These are phyloP conservation scores for Limenitis camilla DNA, from an alignment of 2,888 invertebrate species.

Conservation along the genomic window DNA sequence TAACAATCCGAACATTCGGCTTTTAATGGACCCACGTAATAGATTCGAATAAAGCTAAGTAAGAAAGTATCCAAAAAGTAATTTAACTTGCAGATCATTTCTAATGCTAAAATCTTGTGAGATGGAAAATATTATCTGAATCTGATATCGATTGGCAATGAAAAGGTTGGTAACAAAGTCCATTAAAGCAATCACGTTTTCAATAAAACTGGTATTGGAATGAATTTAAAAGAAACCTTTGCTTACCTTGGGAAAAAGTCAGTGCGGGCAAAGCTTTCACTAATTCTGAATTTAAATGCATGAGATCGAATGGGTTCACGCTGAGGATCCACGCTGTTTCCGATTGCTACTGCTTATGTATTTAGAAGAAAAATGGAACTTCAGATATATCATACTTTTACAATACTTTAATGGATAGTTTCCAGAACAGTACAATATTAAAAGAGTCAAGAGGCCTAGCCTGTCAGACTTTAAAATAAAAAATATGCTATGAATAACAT, in stretches of 20 bases:
- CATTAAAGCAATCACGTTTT: slow-evolving; percentile 65
- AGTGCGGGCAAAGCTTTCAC: slow-evolving; percentile 60
- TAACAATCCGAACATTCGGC: slow-evolving; percentile 21
- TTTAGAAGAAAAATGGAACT: slow-evolving; percentile 58
- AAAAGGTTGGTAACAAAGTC: slow-evolving; percentile 31
- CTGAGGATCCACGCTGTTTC: slow-evolving; percentile 53
- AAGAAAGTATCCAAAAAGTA: slow-evolving; percentile 14
- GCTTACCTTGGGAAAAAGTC: slow-evolving; percentile 59
- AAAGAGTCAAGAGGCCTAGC: too few relatives aligned
- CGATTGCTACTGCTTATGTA: slow-evolving; percentile 65
- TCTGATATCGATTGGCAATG: slow-evolving; percentile 1
- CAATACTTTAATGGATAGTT: too few relatives aligned
- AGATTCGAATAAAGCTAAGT: slow-evolving; percentile 10
- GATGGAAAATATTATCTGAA: slow-evolving; percentile 1
- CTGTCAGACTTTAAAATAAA: too few relatives aligned
- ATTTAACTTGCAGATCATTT: slow-evolving; percentile 17
- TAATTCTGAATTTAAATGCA: slow-evolving; percentile 75
- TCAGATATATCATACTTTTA: slow-evolving; percentile 44
- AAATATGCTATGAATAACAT: too few relatives aligned
- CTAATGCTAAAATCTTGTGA: slow-evolving; percentile 7
- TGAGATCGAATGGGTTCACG: slow-evolving; percentile 71
- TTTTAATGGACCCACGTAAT: slow-evolving; percentile 18
- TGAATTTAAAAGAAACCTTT: slow-evolving; percentile 47
- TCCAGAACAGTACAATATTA: too few relatives aligned
- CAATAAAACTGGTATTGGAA: slow-evolving; percentile 55